phyloP scores from a whole-genome alignment of 2,113 vertebrate species.

The Pogonocichla stellata region DNA sequence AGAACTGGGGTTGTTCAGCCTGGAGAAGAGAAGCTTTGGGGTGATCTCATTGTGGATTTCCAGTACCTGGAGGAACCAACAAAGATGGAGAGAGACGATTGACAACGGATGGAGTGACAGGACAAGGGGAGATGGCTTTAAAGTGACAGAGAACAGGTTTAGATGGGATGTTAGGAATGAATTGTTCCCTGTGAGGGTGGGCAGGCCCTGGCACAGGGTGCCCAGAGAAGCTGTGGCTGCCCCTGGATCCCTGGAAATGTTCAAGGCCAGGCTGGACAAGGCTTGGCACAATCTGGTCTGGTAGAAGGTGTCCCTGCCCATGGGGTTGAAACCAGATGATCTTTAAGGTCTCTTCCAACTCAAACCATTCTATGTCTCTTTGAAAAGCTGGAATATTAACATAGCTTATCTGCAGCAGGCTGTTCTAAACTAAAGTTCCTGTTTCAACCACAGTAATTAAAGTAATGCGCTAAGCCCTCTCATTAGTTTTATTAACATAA shows the following conservation, averaged over 20 bases:
- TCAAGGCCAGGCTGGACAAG: neutral
- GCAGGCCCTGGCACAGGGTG: too few relatives aligned
- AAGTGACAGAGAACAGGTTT: accelerated
- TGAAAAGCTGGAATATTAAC: neutral
- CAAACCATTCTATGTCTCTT: neutral
- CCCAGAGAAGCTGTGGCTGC: too few relatives aligned
- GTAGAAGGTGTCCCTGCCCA: neutral
- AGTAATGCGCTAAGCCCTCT: neutral
- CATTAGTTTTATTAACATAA: neutral
- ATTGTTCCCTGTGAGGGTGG: accelerated
- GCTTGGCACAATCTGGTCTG: neutral
- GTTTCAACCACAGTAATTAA: neutral
- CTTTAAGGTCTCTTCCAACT: neutral
- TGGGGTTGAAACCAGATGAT: neutral
- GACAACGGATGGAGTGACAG: neutral
- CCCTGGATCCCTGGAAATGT: neutral
- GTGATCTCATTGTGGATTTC: accelerated
- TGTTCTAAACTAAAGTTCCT: neutral
- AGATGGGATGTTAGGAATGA: neutral
- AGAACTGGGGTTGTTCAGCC: neutral
- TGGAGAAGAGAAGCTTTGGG: neutral
- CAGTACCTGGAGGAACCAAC: accelerated
- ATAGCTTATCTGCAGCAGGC: neutral
- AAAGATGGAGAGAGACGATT: neutral
- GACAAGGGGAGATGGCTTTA: neutral